Evolutionary conservation across 2,888 invertebrate species (phyloP).

Genomic region (Leuctra nigra): DNA sequence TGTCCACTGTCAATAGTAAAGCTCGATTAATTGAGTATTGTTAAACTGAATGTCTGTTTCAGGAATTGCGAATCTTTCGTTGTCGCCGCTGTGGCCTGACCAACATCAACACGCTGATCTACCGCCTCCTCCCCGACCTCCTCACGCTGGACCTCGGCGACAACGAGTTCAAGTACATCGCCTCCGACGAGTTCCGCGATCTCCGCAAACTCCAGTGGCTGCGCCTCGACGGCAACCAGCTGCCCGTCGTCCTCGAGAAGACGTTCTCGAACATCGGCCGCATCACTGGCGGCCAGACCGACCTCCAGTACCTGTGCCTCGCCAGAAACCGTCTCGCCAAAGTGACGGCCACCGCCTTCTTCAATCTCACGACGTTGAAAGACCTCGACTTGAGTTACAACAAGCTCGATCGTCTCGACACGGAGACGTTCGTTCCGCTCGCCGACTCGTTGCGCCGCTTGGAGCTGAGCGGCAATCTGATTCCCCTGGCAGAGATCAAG

Average conservation of each 20-base stretch:
- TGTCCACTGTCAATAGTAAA: too few relatives aligned
- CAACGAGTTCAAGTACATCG: slow-evolving; percentile 68
- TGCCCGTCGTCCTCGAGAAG: slow-evolving; percentile 66
- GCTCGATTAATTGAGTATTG: too few relatives aligned
- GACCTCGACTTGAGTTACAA: slow-evolving; percentile 71
- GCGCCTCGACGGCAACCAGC: slow-evolving; percentile 66
- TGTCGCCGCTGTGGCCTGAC: slow-evolving; percentile 66
- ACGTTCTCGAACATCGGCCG: slow-evolving; percentile 53
- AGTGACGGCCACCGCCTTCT: slow-evolving; percentile 65
- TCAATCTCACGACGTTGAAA: slow-evolving; percentile 59
- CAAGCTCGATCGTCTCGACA: slow-evolving; percentile 61
- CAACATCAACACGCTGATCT: slow-evolving; percentile 71
- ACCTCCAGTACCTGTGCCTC: slow-evolving; percentile 51
- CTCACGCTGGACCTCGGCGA: slow-evolving; percentile 69
- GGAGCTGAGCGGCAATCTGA: slow-evolving; percentile 63
- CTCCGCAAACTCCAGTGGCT: slow-evolving; percentile 58
- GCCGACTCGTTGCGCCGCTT: slow-evolving; percentile 56
- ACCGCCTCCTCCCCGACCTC: slow-evolving; percentile 65
- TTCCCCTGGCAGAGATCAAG: slow-evolving; percentile 50
- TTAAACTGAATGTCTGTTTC: neutral
- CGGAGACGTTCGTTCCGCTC: slow-evolving; percentile 52
- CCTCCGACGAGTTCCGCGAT: slow-evolving; percentile 63
- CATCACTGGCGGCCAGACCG: slow-evolving; percentile 33
- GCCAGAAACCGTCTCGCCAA: slow-evolving; percentile 68
- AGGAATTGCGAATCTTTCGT: slow-evolving; percentile 62